Conservation (phyloP, 2,888 invertebrate species). For the Latrodectus hesperus region DNA sequence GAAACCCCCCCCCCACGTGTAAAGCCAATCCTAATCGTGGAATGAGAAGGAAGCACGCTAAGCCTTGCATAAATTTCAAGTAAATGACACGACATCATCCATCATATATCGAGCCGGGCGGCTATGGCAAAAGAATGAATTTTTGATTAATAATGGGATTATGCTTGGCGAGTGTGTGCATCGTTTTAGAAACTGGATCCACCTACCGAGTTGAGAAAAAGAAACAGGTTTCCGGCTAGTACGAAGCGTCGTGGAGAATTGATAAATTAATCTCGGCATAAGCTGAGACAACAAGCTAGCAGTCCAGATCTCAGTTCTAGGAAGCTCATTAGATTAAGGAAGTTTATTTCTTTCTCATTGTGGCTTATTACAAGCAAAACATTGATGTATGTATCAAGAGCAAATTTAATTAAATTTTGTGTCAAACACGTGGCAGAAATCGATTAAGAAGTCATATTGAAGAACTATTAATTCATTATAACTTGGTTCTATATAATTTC, state of each 20-base stretch:
- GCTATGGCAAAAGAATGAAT: not conserved
- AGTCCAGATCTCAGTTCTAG: too few relatives aligned
- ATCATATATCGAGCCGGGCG: not conserved
- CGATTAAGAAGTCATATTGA: not conserved
- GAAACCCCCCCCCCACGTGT: too few relatives aligned
- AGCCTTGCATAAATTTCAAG: not conserved
- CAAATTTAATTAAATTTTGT: not conserved
- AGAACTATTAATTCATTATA: not conserved
- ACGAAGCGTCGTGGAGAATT: too few relatives aligned
- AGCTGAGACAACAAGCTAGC: too few relatives aligned
- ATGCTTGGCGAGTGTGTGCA: not conserved
- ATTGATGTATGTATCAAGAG: not conserved
- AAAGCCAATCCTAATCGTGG: not conserved
- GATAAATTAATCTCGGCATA: too few relatives aligned
- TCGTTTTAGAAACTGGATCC: not conserved
- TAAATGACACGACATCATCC: not conserved
- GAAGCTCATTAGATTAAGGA: too few relatives aligned
- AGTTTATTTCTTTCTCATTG: not conserved
- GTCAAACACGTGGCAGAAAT: not conserved
- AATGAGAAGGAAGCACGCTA: not conserved
- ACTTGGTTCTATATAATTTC: not conserved
- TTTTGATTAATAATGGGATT: slow-evolving; percentile 3
- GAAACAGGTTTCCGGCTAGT: not conserved
- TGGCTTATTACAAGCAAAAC: not conserved
- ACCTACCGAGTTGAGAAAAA: not conserved